Evolutionary conservation across 2,797 vertebrate genomes (phyloP).

Genomic region (Ataeniobius toweri): DNA sequence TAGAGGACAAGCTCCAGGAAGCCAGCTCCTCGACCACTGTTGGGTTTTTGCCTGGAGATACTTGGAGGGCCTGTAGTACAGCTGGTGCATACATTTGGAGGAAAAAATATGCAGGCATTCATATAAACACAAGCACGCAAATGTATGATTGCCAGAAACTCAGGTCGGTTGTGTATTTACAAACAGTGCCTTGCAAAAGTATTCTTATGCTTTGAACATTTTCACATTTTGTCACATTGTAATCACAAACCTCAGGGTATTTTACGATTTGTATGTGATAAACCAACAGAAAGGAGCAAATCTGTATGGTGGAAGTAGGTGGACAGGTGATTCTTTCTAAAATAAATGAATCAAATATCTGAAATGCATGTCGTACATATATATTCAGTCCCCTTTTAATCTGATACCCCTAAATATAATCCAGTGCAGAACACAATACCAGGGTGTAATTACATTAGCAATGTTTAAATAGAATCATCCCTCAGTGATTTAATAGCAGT

Average conservation of each 20-base stretch:
- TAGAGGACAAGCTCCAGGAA: conserved; percentile 15
- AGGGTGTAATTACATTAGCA: no score
- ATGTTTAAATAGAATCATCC: no score
- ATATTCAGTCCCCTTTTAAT: not conserved
- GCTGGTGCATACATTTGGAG: conserved; percentile 44
- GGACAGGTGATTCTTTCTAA: not conserved
- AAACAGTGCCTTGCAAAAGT: not conserved
- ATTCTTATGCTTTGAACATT: not conserved
- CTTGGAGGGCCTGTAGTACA: conserved; percentile 44
- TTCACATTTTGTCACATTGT: not conserved
- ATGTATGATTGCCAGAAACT: conserved; percentile 19
- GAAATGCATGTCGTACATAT: not conserved
- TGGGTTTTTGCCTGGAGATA: conserved; percentile 44
- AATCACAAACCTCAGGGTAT: not conserved
- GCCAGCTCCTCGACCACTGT: conserved; percentile 28
- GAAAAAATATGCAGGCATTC: conserved; percentile 14
- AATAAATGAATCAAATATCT: not conserved
- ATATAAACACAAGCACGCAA: conserved; percentile 10
- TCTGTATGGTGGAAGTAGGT: not conserved
- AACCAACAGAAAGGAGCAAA: not conserved
- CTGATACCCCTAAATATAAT: no score
- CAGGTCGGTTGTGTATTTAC: conserved; percentile 13
- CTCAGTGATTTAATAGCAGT: no score
- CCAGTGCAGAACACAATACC: no score
- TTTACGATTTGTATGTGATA: not conserved